Evolutionary conservation across 2,888 invertebrate species (phyloP).

Genomic region (Orchesellides sinensis): DNA sequence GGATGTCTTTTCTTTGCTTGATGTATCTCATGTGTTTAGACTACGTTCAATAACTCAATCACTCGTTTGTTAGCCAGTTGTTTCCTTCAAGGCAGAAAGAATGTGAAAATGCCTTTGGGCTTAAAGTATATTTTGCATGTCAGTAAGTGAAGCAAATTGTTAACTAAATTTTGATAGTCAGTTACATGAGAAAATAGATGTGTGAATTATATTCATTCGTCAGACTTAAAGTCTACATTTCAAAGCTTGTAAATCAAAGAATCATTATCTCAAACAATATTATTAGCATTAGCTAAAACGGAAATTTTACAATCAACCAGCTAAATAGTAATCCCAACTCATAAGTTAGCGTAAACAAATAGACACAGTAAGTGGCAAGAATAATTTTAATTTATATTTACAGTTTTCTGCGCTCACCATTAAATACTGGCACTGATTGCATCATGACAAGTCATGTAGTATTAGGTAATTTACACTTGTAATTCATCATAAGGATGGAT

Average conservation of each 20-base stretch:
- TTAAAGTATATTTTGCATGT: not conserved
- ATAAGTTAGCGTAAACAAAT: constrained; percentile 31
- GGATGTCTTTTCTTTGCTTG: no score
- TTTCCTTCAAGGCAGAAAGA: no score
- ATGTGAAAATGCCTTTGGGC: not conserved
- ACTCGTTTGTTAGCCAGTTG: not conserved
- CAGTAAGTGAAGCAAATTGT: not conserved
- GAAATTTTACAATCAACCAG: constrained; percentile 3
- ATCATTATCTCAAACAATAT: not conserved
- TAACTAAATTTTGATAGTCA: constrained; percentile 15
- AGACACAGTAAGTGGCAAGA: constrained; percentile 16
- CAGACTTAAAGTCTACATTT: not conserved
- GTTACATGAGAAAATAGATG: constrained; percentile 23
- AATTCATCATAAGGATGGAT: no score
- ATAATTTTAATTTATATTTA: constrained; percentile 43
- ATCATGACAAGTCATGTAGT: constrained; percentile 34
- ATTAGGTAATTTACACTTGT: constrained; percentile 22
- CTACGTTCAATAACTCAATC: no score
- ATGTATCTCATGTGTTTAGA: no score
- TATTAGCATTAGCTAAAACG: constrained; percentile 33
- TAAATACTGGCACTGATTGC: constrained; percentile 40
- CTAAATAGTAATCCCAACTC: not conserved
- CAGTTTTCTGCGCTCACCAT: constrained; percentile 23
- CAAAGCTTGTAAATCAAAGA: constrained; percentile 30
- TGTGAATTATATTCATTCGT: constrained; percentile 1